phyloP scores from a whole-genome alignment of 2,888 invertebrate species.

The Rotaria macrura region DNA sequence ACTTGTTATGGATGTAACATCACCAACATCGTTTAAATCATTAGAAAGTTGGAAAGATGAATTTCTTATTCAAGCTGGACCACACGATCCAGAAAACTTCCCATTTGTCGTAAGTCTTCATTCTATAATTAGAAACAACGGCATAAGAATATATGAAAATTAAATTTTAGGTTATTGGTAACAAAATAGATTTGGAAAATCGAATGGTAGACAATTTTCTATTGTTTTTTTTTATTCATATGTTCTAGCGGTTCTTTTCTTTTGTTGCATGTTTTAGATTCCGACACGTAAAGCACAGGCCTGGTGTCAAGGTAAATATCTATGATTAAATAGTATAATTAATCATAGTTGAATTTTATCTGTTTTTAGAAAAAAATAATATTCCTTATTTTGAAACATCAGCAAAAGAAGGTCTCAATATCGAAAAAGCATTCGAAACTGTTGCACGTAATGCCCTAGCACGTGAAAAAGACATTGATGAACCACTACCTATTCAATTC shows the following conservation, averaged over 20 bases:
- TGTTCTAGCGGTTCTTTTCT: too few species aligned
- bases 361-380: slow-evolving; percentile 89
- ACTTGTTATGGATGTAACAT: slow-evolving; percentile 93
- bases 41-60: slow-evolving; percentile 98
- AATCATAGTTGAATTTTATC: neutral
- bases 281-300: neutral
- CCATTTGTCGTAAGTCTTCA: slow-evolving; percentile 67
- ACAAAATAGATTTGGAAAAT: slow-evolving; percentile 71
- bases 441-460: slow-evolving; percentile 53
- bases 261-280: neutral
- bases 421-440: slow-evolving; percentile 95
- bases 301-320: neutral
- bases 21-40: slow-evolving; percentile 93
- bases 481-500: slow-evolving; percentile 25
- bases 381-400: slow-evolving; percentile 99
- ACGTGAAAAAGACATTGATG: slow-evolving; percentile 32
- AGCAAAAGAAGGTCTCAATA: slow-evolving; percentile 96
- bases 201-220: neutral
- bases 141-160: too few species aligned
- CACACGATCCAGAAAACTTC: slow-evolving; percentile 94
- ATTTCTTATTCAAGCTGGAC: slow-evolving; percentile 63
- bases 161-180: slow-evolving; percentile 63
- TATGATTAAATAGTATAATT: neutral
- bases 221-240: too few species aligned
- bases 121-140: too few species aligned